Conservation (phyloP, 2,888 invertebrate genomes). For the Parthenolecanium corni region DNA sequence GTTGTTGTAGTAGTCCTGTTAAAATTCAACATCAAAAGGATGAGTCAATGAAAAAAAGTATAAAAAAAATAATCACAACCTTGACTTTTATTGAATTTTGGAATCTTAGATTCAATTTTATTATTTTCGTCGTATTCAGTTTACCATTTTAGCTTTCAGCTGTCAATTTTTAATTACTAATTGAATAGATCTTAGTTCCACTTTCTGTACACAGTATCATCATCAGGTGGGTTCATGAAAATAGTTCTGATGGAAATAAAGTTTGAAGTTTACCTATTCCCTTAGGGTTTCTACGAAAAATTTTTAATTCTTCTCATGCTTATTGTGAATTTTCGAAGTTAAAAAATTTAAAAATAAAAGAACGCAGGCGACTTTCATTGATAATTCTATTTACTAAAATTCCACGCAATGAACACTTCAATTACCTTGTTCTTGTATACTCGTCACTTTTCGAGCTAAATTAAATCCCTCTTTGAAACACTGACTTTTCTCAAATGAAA, state of each 20-base stretch:
- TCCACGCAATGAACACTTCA: neutral
- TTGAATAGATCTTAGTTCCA: too few relatives aligned
- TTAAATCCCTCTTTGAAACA: constrained; percentile 30
- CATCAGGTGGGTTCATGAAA: too few relatives aligned
- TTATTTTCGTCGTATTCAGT: too few relatives aligned
- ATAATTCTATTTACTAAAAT: neutral
- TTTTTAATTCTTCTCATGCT: neutral
- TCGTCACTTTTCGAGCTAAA: constrained; percentile 29
- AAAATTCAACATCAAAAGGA: neutral
- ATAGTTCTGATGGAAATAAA: too few relatives aligned
- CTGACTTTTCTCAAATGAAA: constrained; percentile 26
- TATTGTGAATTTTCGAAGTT: neutral
- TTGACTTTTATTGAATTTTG: neutral
- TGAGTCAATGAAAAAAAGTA: neutral
- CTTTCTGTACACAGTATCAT: too few relatives aligned
- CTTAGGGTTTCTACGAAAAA: too few relatives aligned
- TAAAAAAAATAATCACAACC: neutral
- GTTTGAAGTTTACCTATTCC: too few relatives aligned
- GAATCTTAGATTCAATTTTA: neutral
- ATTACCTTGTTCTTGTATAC: constrained; percentile 30
- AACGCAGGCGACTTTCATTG: too few relatives aligned
- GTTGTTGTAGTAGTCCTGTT: constrained; percentile 19
- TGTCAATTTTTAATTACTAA: too few relatives aligned
- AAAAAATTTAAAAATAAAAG: neutral
- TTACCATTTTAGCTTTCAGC: too few relatives aligned